These are phyloP conservation scores for Helicolenus hilgendorfi DNA, from an alignment of 2,797 vertebrate species.

Conservation along the genomic window DNA sequence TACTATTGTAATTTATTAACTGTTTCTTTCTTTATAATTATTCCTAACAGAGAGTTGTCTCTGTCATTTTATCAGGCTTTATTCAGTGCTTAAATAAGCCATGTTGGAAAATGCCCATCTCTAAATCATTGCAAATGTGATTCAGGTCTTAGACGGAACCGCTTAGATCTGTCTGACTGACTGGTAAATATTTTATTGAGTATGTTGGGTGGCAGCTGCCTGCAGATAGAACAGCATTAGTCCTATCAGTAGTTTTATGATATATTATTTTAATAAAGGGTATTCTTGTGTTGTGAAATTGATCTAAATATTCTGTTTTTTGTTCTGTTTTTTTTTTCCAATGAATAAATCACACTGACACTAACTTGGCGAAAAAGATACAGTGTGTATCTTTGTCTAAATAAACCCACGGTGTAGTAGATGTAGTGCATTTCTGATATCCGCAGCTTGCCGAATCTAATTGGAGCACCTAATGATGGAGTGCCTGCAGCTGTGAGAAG, in stretches of 20 bases:
- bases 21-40: too few relatives aligned
- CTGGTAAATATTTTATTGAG: not conserved
- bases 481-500: constrained; percentile 32
- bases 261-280: not conserved
- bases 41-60: fast-evolving
- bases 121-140: too few relatives aligned
- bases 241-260: not conserved
- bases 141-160: not conserved
- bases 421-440: not conserved
- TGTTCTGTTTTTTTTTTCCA: not conserved
- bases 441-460: constrained; percentile 10
- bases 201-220: not conserved
- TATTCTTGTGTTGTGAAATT: not conserved
- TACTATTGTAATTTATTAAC: too few relatives aligned
- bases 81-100: too few relatives aligned
- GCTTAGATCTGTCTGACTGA: not conserved
- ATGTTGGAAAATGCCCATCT: too few relatives aligned
- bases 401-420: not conserved
- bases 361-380: not conserved
- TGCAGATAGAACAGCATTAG: not conserved
- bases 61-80: too few relatives aligned
- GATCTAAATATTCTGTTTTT: not conserved
- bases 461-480: constrained; percentile 20
- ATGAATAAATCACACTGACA: not conserved
- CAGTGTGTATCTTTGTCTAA: not conserved